These are phyloP conservation scores for Protodeltote pygarga DNA, from an alignment of 2,888 invertebrate genomes.

Conservation along the genomic window DNA sequence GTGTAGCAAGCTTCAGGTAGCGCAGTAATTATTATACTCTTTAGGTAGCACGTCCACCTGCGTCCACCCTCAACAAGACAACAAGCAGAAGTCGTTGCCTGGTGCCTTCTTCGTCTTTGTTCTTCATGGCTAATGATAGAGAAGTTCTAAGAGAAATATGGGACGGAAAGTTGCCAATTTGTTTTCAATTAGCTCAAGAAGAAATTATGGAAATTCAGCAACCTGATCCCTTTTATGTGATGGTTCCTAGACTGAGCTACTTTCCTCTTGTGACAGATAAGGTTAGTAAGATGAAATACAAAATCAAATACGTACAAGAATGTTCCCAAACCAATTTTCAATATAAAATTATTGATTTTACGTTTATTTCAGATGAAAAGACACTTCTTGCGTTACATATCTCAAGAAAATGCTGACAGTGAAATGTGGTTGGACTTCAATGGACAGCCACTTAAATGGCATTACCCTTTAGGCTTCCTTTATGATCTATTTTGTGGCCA, in stretches of 20 bases:
- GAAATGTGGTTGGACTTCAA: slow-evolving; percentile 98
- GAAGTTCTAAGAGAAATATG: slow-evolving; percentile 98
- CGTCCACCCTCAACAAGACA: too few relatives aligned
- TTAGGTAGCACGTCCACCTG: too few relatives aligned
- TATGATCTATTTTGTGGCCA: slow-evolving; percentile 92
- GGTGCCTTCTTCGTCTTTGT: neutral
- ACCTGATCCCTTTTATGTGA: slow-evolving; percentile 96
- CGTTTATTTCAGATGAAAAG: slow-evolving; percentile 90
- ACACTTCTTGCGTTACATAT: slow-evolving; percentile 94
- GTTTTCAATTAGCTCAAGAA: slow-evolving; percentile 95
- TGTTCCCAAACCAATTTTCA: too few relatives aligned
- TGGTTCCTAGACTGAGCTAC: slow-evolving; percentile 97
- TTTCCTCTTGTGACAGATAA: slow-evolving; percentile 98
- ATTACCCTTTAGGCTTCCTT: slow-evolving; percentile 95
- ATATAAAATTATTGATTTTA: neutral
- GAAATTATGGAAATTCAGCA: slow-evolving; percentile 96
- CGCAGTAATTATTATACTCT: too few relatives aligned
- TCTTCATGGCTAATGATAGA: slow-evolving; percentile 95
- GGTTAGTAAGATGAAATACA: slow-evolving; percentile 78
- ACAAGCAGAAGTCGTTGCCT: neutral
- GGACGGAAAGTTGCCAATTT: slow-evolving; percentile 98
- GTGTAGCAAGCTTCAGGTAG: too few relatives aligned
- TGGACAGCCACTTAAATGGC: slow-evolving; percentile 96
- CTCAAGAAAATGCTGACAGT: slow-evolving; percentile 92
- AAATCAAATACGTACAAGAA: neutral